Evolutionary conservation across 1,140 invertebrate genomes (phyloP).

Genomic region (Apis laboriosa): DNA sequence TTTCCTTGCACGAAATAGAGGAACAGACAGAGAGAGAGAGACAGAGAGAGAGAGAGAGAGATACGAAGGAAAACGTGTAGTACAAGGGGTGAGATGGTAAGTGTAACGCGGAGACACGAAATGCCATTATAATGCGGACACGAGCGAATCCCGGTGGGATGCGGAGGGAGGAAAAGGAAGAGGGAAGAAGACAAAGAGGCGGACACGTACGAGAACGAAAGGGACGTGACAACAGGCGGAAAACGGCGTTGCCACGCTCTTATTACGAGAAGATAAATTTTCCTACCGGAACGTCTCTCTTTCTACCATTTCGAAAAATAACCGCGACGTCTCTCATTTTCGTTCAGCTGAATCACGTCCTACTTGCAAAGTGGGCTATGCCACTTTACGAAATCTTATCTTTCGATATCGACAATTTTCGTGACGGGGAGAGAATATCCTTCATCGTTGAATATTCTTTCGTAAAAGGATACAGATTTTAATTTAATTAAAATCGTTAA

Average conservation of each 20-base stretch:
- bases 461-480: too few species aligned
- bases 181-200: slow-evolving; percentile 62
- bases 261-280: slow-evolving; percentile 74
- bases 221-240: slow-evolving; percentile 71
- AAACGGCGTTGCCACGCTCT: slow-evolving; percentile 66
- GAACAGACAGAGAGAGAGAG: too few species aligned
- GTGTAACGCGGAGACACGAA: slow-evolving; percentile 77
- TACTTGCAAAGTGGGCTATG: too few species aligned
- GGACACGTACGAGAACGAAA: slow-evolving; percentile 63
- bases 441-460: too few species aligned
- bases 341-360: slow-evolving; percentile 21
- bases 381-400: too few species aligned
- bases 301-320: slow-evolving; percentile 62
- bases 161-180: slow-evolving; percentile 19
- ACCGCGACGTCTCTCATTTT: slow-evolving; percentile 51
- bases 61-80: slow-evolving; percentile 58
- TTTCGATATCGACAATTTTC: too few species aligned
- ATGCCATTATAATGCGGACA: slow-evolving; percentile 79
- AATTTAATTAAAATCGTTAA: too few species aligned
- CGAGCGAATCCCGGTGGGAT: slow-evolving; percentile 69
- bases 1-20: too few species aligned
- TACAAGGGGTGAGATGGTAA: slow-evolving; percentile 52
- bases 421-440: too few species aligned
- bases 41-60: slow-evolving; percentile 51
- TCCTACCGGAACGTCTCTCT: slow-evolving; percentile 63